Evolutionary conservation across 2,797 vertebrate genomes (phyloP), one percentile per base, ranked within the genome.

Genomic region (Typhlichthys eigenmanni): DNA sequence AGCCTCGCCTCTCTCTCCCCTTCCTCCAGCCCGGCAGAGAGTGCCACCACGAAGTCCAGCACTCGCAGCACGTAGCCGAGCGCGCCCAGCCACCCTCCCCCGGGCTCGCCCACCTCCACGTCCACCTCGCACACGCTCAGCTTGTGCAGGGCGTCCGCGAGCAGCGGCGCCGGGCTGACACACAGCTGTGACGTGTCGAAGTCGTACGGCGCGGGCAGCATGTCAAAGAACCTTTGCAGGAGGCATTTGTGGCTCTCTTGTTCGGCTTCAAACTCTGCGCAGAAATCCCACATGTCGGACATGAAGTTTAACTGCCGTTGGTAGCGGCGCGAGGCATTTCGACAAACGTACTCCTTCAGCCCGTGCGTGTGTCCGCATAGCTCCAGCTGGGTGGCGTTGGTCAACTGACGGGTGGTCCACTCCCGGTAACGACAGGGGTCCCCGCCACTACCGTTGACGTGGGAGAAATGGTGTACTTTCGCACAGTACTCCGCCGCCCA

Each of bases 131-230:
- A 95, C 57, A 79, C 84, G 2, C 89, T 94, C 67, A 97, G 78
- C 68, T 92, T 94, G 62, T 89, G 90, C 6, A 95, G 60, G 53
- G 91, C 76, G 4, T 94, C 93, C 34, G 90, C 75, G 54, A 96
- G 85, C 79, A 95, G 88, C 0, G 94, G 91, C 0, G 88, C 88
- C 0, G 93, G 93, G 64, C 94, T 88, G 61, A 89, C 85, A 24
- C 95, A 97, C 68, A 96, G 90, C 65, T 94, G 94, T 0, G 92
- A 93, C 0, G 90, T 85, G 79, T 92, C 93, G 82, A 93, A 94
- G 74, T 90, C 76, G 56, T 91, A 83, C 0, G 88, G 81, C 0
- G 93, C 89, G 38, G 92, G 92, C 58, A 96, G 92, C 80, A 94
- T 92, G 38, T 93, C 92, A 58, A 95, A 92, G 53, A 96, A 83